Evolutionary conservation across 2,113 vertebrate species (phyloP).

Genomic region (Heterocephalus glaber): DNA sequence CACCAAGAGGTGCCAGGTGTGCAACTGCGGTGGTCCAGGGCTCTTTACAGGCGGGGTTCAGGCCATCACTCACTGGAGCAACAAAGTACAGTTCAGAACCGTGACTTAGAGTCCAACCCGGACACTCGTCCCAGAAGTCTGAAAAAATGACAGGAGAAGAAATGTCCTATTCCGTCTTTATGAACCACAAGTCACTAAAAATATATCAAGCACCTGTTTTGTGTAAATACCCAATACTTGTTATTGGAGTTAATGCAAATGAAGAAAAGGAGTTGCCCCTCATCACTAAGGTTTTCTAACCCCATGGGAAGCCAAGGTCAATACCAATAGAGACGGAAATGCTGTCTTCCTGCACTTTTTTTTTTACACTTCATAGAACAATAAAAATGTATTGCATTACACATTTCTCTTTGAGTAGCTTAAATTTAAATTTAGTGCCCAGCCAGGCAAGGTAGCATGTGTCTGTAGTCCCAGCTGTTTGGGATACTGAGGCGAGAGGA

Average conservation of each 20-base stretch:
- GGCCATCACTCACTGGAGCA: not conserved
- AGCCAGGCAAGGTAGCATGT: not conserved
- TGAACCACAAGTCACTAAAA: slow-evolving; percentile 42
- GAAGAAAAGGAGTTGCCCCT: not conserved
- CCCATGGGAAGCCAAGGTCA: not conserved
- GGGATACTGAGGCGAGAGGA: not conserved
- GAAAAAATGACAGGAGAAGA: not conserved
- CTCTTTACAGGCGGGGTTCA: not conserved
- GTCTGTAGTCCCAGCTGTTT: not conserved
- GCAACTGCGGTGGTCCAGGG: accelerated
- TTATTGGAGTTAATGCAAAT: not conserved
- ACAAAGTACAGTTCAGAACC: not conserved
- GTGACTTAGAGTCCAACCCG: not conserved
- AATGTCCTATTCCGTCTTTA: not conserved
- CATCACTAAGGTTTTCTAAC: not conserved
- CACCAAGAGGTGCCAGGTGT: too few species aligned
- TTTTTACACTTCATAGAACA: not conserved
- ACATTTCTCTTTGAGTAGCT: not conserved
- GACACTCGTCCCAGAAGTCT: not conserved
- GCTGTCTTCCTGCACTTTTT: not conserved
- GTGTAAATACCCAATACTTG: not conserved
- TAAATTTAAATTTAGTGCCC: not conserved
- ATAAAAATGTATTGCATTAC: not conserved
- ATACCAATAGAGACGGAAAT: not conserved
- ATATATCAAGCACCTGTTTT: not conserved